These are phyloP conservation scores for Cryptoprocta ferox DNA, from an alignment of 2,797 vertebrate species.

Conservation along the genomic window DNA sequence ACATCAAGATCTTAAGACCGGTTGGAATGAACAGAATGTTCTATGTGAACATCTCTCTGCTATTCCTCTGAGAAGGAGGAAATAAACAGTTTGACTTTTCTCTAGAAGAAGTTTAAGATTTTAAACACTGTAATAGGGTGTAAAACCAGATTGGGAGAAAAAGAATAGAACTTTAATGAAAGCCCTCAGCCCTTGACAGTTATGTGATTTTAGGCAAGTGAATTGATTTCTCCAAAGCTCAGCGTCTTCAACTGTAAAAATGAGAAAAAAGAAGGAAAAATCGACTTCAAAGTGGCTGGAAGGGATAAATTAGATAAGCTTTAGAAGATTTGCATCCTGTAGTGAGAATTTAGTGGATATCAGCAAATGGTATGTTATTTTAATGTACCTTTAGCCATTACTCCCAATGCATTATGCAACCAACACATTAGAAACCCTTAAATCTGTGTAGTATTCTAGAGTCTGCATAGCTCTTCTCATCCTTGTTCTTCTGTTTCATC, in stretches of 20 bases:
- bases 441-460: neutral
- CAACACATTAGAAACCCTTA: neutral
- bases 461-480: neutral
- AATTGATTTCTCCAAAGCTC: neutral
- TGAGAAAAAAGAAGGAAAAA: neutral
- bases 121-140: neutral
- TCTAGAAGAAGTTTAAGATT: neutral
- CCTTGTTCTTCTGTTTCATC: neutral
- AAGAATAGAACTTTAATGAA: neutral
- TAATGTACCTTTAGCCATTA: neutral
- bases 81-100: neutral
- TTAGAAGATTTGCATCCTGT: neutral
- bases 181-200: neutral
- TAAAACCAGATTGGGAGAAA: neutral
- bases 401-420: neutral
- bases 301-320: neutral
- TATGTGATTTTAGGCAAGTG: neutral
- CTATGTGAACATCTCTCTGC: neutral
- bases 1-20: neutral
- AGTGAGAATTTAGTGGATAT: neutral
- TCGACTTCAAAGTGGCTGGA: neutral
- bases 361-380: neutral
- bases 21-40: neutral
- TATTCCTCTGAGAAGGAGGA: neutral
- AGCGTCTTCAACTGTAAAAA: neutral